These are phyloP conservation scores for Ptiloglossa arizonensis DNA, from an alignment of 1,140 invertebrate species.

Conservation along the genomic window DNA sequence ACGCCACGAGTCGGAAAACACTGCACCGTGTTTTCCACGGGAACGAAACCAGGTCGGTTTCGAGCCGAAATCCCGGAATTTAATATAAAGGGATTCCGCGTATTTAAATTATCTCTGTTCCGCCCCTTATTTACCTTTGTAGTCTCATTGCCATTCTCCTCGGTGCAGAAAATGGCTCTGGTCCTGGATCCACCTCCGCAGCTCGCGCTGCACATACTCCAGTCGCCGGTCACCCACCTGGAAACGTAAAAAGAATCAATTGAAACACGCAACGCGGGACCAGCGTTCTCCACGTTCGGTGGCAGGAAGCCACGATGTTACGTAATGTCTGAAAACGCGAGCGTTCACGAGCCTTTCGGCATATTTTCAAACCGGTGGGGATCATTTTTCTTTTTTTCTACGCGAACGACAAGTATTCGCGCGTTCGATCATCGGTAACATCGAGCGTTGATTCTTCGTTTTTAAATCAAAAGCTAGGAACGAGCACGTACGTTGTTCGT, in stretches of 20 bases:
- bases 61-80: background rate
- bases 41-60: background rate
- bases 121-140: slow-evolving; percentile 85
- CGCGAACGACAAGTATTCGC: no score
- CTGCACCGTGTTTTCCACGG: background rate
- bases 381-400: no score
- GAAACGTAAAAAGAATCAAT: slow-evolving; percentile 60
- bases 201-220: slow-evolving; percentile 91
- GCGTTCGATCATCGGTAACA: no score
- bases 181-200: slow-evolving; percentile 91
- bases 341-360: no score
- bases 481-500: no score
- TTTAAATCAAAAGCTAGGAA: no score
- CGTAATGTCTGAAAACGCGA: no score
- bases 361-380: no score
- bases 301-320: background rate
- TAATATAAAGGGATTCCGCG: slow-evolving; percentile 33
- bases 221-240: slow-evolving; percentile 95
- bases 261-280: background rate
- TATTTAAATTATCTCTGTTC: slow-evolving; percentile 32
- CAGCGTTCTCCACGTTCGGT: slow-evolving; percentile 7
- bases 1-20: background rate
- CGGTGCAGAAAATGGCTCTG: slow-evolving; percentile 90
- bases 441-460: no score
- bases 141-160: slow-evolving; percentile 85